A percentile compares a stretch with the other conserved stretches of the same genome.
Conservation (phyloP, 37 sponge, comb jelly and placozoan genomes). For the Mnemiopsis leidyi region DNA sequence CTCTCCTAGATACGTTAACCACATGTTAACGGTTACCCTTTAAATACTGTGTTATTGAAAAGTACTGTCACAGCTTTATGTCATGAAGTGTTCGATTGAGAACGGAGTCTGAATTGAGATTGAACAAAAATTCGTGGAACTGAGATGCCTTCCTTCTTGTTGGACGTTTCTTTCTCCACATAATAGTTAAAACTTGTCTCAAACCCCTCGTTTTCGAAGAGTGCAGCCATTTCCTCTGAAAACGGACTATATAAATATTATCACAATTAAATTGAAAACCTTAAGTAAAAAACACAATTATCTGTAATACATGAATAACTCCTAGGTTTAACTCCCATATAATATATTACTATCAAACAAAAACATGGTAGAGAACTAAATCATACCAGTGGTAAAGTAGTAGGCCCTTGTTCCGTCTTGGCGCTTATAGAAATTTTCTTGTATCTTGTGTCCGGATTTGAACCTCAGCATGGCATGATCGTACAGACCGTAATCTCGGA, state of each 20-base stretch:
- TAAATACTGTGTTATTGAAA: too few species aligned
- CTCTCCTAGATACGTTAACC: too few species aligned
- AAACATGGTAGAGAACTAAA: too few species aligned
- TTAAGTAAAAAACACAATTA: not conserved
- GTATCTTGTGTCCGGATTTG: constrained; percentile 86
- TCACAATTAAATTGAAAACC: too few species aligned
- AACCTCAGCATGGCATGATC: constrained; percentile 98
- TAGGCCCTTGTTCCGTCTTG: constrained; percentile 97
- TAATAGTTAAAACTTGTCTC: constrained; percentile 70
- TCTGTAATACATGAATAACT: not conserved
- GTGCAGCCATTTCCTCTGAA: constrained; percentile 73
- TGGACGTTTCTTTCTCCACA: constrained; percentile 83
- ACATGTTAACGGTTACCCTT: too few species aligned
- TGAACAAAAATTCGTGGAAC: constrained; percentile 87
- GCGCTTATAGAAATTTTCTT: constrained; percentile 86
- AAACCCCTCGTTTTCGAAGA: constrained; percentile 74
- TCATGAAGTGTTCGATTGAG: not conserved
- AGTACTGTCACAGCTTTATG: too few species aligned
- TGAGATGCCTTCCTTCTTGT: constrained; percentile 79
- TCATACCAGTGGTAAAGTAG: constrained; percentile 88
- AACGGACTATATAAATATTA: too few species aligned
- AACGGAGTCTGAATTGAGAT: constrained; percentile 68
- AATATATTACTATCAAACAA: not conserved
- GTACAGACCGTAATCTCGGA: constrained; percentile 95
- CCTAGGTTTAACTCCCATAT: not conserved